These are phyloP conservation scores for Gallinago media DNA, from an alignment of 2,113 vertebrate species.

Conservation along the genomic window DNA sequence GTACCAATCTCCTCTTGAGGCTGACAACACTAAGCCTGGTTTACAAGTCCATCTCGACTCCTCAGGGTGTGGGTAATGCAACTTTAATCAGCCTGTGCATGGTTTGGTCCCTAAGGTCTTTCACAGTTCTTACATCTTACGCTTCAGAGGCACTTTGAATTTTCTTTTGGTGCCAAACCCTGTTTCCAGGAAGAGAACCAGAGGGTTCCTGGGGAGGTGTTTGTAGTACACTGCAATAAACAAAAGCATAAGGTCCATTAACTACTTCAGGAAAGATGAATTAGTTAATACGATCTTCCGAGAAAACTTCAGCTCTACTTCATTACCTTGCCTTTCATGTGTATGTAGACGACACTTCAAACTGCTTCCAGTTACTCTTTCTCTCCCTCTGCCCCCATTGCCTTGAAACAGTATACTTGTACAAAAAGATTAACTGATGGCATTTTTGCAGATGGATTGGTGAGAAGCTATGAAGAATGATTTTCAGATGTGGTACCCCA, in stretches of 20 bases:
- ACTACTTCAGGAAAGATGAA: slow-evolving; percentile 65
- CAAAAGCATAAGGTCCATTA: slow-evolving; percentile 59
- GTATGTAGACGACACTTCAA: not conserved
- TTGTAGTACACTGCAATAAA: slow-evolving; percentile 46
- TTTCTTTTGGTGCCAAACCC: slow-evolving; percentile 25
- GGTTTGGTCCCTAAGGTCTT: slow-evolving; percentile 22
- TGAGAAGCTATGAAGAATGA: not conserved
- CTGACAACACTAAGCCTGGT: not conserved
- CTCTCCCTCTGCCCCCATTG: not conserved
- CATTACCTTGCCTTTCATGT: slow-evolving; percentile 39
- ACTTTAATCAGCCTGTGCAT: not conserved
- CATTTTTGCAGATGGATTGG: not conserved
- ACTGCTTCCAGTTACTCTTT: not conserved
- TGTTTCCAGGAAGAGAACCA: slow-evolving; percentile 21
- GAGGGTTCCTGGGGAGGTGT: not conserved
- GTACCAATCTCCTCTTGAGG: not conserved
- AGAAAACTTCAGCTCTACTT: slow-evolving; percentile 20
- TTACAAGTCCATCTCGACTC: not conserved
- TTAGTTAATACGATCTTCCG: slow-evolving; percentile 6
- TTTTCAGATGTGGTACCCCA: slow-evolving; percentile 4
- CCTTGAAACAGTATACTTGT: slow-evolving; percentile 7
- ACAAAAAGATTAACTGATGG: slow-evolving; percentile 4
- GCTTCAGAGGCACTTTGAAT: slow-evolving; percentile 34
- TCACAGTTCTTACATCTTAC: slow-evolving; percentile 7
- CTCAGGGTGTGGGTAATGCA: not conserved